A percentile compares a stretch with the other conserved stretches of the same genome.
phyloP scores from a whole-genome alignment of 2,888 invertebrate species.

The Leptura quadrifasciata region DNA sequence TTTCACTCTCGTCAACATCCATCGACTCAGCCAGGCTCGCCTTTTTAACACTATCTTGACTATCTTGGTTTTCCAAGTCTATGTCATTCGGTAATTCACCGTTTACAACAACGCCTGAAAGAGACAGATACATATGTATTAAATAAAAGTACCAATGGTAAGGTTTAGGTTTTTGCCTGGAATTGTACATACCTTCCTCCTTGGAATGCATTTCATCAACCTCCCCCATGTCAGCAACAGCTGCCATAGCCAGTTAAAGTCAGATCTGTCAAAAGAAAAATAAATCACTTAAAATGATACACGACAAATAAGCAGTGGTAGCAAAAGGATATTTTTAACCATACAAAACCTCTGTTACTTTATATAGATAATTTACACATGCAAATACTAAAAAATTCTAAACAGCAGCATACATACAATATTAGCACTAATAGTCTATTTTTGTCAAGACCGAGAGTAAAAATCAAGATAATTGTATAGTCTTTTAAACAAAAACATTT shows the following conservation, averaged over 20 bases:
- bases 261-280: slow-evolving; percentile 59
- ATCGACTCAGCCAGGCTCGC: slow-evolving; percentile 54
- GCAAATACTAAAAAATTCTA: too few species aligned
- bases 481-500: too few species aligned
- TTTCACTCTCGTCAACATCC: slow-evolving; percentile 66
- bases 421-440: too few species aligned
- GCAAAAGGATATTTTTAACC: background rate
- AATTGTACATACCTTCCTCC: slow-evolving; percentile 66
- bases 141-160: background rate
- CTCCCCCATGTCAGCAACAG: slow-evolving; percentile 72
- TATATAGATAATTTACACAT: background rate
- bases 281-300: background rate
- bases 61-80: slow-evolving; percentile 61
- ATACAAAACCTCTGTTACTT: background rate
- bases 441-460: too few species aligned
- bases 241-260: slow-evolving; percentile 70
- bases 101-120: slow-evolving; percentile 65
- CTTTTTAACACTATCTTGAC: slow-evolving; percentile 59
- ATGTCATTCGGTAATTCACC: slow-evolving; percentile 67
- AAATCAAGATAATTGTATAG: too few species aligned
- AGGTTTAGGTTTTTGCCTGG: background rate
- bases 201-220: slow-evolving; percentile 72
- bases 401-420: too few species aligned
- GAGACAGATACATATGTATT: slow-evolving; percentile 13
- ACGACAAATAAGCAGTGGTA: background rate